Conservation (phyloP, 2,113 vertebrate species). For the Sorex fumeus region DNA sequence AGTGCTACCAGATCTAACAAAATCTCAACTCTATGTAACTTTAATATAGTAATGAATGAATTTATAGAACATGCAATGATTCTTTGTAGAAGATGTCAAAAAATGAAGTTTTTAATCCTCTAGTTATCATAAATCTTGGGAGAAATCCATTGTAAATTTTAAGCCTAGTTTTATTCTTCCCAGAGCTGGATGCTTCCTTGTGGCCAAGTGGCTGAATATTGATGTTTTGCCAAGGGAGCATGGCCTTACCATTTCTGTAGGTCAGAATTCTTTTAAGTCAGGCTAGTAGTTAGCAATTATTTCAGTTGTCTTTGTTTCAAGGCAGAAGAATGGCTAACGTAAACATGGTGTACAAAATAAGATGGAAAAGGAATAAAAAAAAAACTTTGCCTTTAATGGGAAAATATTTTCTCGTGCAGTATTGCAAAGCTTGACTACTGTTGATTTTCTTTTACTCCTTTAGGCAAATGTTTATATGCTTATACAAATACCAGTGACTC, state of each 20-base stretch:
- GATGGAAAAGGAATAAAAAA: too few relatives aligned
- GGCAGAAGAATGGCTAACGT: too few relatives aligned
- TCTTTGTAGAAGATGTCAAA: not conserved
- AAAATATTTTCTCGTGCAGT: too few relatives aligned
- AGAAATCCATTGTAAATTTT: not conserved
- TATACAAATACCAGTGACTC: too few relatives aligned
- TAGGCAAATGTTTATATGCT: too few relatives aligned
- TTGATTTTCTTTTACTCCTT: too few relatives aligned
- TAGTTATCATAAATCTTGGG: not conserved
- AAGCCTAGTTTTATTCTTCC: not conserved
- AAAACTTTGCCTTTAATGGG: too few relatives aligned
- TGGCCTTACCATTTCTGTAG: not conserved
- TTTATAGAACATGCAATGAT: not conserved
- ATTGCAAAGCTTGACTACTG: too few relatives aligned
- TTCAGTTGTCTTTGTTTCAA: not conserved
- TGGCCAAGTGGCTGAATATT: not conserved
- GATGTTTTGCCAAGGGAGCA: not conserved
- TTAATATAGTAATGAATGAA: conserved; percentile 47
- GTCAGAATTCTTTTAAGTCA: not conserved
- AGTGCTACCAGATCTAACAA: conserved; percentile 8
- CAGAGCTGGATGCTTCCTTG: not conserved
- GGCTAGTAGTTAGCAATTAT: not conserved
- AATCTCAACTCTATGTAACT: not conserved
- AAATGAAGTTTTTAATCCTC: not conserved
- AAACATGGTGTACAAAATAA: too few relatives aligned